These are phyloP conservation scores for Pristionchus arcanus DNA, from an alignment of 2,888 invertebrate species.

Conservation along the genomic window DNA sequence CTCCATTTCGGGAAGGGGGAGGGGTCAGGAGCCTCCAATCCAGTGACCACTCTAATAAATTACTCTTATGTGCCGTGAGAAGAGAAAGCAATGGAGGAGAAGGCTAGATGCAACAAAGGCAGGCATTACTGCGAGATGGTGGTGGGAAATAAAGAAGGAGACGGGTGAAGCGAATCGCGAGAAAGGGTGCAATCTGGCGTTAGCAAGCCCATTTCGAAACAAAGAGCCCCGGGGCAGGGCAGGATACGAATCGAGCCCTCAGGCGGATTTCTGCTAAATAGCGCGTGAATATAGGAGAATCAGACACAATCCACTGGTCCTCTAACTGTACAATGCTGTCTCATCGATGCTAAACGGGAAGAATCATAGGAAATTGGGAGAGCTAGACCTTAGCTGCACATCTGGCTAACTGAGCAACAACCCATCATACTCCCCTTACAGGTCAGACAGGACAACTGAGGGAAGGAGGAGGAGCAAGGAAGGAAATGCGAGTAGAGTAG, in stretches of 20 bases:
- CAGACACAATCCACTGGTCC: too few relatives aligned
- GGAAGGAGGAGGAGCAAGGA: not conserved
- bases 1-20: not conserved
- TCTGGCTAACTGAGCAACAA: not conserved
- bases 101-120: slow-evolving; percentile 14
- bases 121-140: not conserved
- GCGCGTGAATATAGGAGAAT: too few relatives aligned
- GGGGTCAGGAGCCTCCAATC: not conserved
- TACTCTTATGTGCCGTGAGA: not conserved
- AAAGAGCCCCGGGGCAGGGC: too few relatives aligned
- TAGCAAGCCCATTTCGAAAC: too few relatives aligned
- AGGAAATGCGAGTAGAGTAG: not conserved
- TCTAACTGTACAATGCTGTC: too few relatives aligned
- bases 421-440: not conserved
- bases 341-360: too few relatives aligned
- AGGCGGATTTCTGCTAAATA: too few relatives aligned
- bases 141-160: not conserved
- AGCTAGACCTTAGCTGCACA: too few relatives aligned
- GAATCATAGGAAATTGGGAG: too few relatives aligned
- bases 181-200: slow-evolving; percentile 7
- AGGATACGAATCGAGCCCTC: too few relatives aligned
- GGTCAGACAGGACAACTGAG: not conserved
- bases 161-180: not conserved
- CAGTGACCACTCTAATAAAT: slow-evolving; percentile 26
- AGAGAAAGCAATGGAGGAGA: not conserved